Percentiles rank a stretch among this genome's conserved stretches.
Conservation (phyloP, 1,140 invertebrate species). For the Pogonus chalceus region DNA sequence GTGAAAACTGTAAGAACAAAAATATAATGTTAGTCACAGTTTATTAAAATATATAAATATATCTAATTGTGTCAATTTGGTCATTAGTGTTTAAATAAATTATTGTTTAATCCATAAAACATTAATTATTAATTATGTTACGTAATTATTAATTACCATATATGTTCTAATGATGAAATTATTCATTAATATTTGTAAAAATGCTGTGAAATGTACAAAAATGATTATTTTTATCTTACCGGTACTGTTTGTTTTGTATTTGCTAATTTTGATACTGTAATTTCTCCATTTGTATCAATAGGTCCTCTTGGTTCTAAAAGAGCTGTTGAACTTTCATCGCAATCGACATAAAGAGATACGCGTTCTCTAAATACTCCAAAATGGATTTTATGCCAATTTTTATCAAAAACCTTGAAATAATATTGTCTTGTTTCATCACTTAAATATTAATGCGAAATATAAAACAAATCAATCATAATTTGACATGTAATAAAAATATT, state of each 20-base stretch:
- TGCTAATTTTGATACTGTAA: conserved; percentile 52
- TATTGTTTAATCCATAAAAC: too few species aligned
- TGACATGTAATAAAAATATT: too few species aligned
- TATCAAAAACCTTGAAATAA: conserved; percentile 56
- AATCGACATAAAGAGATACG: conserved; percentile 62
- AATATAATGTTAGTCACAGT: conserved; percentile 4
- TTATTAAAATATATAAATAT: not conserved
- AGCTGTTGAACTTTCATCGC: conserved; percentile 37
- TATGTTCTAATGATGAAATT: too few species aligned
- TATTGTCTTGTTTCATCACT: not conserved
- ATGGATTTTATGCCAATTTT: conserved; percentile 73
- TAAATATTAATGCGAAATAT: conserved; percentile 1
- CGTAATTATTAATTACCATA: too few species aligned
- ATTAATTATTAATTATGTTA: too few species aligned
- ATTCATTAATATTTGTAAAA: too few species aligned
- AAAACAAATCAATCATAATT: conserved; percentile 2
- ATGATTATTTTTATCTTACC: conserved; percentile 49
- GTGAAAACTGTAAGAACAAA: conserved; percentile 11
- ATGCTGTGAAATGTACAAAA: not conserved
- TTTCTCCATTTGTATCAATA: conserved; percentile 56
- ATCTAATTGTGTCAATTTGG: too few species aligned
- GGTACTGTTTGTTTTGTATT: conserved; percentile 47
- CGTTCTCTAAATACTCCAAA: conserved; percentile 57
- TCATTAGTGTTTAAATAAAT: too few species aligned
- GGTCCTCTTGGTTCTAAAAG: conserved; percentile 43